Base-by-base conservation (phyloP, 2,888 invertebrate species). In the Emesis furor region DNA sequence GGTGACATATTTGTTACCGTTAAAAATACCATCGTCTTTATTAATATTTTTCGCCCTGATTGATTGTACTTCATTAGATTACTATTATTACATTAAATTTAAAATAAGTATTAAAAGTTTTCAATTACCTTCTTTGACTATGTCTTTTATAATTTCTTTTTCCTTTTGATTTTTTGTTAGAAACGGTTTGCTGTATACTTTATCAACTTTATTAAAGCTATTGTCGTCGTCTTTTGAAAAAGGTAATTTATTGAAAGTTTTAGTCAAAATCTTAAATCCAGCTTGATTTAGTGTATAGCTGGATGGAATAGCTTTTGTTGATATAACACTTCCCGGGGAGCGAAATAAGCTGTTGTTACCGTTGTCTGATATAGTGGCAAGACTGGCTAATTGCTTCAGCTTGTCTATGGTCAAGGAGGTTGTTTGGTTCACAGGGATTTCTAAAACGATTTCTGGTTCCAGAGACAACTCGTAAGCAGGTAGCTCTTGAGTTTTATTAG, bases 201-300 rank as follows among this genome's bases (percentile, higher is more conserved):
- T 96, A 80, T 96, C 96, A 17, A 92, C 92, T 87, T 93, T 94
- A 78, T 94, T 94, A n/a, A 95, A 91, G 87, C 91, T 94, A 78
- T 95, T 95, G 14, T 94, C 95, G 69, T 96, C 95, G 87, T 96
- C 95, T 91, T 97, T 97, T n/a, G 93, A 92, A 5, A 95, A 89
- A 78, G 95, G 95, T 73, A 95, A 93, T 93, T 98, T 98, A 85
- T 97, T 98, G 78, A 97, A 97, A 0, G 97, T 97, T 94, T 98
- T 98, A 0, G 98, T 98, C 78, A 98, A 92, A 85, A 98, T 97
- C 91, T 97, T 97, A 80, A 98, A 97, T 1, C 98, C 98, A 67
- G 98, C 98, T 81, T 97, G 97, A 91, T 98, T 98, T 30, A 97
- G 92, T 0, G 97, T 97, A 88, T 97, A 97, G 89, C 97, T 97